phyloP scores from a whole-genome alignment of 2,113 vertebrate genomes.

The Urocitellus parryii region DNA sequence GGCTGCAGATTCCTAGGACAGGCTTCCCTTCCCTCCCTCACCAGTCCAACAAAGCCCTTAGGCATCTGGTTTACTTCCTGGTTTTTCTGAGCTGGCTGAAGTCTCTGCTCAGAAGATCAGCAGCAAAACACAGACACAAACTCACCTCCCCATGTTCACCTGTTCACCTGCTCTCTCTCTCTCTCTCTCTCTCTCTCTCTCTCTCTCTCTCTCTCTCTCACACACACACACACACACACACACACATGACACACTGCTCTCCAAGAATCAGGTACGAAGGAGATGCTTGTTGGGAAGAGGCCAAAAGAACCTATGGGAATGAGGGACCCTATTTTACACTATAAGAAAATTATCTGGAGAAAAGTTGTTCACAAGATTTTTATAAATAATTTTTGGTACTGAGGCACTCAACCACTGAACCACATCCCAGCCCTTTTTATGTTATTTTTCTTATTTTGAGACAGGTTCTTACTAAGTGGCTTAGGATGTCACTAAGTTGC shows the following conservation, averaged over 20 bases:
- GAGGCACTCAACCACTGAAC: too few relatives aligned
- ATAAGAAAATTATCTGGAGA: background rate
- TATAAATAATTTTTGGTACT: background rate
- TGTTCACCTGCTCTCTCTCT: rapidly evolving
- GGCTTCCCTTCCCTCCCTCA: background rate
- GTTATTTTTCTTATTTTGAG: too few relatives aligned
- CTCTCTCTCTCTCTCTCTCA: too few relatives aligned
- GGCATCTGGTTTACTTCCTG: slow-evolving; percentile 29
- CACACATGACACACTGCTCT: background rate
- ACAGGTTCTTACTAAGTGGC: too few relatives aligned
- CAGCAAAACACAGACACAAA: background rate
- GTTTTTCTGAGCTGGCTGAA: slow-evolving; percentile 44
- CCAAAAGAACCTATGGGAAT: background rate
- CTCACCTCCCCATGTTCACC: rapidly evolving
- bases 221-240: background rate
- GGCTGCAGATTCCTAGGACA: background rate
- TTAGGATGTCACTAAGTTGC: too few relatives aligned
- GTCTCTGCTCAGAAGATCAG: background rate
- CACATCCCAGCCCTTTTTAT: too few relatives aligned
- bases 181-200: too few relatives aligned
- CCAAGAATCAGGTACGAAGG: background rate
- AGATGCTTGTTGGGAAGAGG: background rate
- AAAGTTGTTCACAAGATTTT: background rate
- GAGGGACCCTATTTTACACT: background rate
- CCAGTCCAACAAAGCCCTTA: background rate